A percentile compares a stretch with the other conserved stretches of the same genome.
phyloP scores from a whole-genome alignment of 2,888 invertebrate species.

The Mimas tiliae region DNA sequence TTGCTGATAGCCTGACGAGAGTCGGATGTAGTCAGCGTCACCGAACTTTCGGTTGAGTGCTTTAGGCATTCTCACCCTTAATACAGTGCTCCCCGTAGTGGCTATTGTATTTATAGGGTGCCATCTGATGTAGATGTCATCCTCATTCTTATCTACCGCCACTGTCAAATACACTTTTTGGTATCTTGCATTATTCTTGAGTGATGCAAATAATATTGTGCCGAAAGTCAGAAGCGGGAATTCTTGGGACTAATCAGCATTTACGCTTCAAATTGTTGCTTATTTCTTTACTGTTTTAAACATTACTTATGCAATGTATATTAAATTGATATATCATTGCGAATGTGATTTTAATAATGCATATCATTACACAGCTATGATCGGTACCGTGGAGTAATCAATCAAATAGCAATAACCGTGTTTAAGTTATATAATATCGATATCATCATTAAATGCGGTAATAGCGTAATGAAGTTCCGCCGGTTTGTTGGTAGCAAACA shows the following conservation, averaged over 20 bases:
- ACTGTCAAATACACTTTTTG: too few species aligned
- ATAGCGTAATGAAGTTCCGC: conserved; percentile 7
- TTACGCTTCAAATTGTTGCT: neutral
- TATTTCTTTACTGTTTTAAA: neutral
- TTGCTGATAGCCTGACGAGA: too few species aligned
- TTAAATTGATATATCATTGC: neutral
- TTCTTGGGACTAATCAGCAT: neutral
- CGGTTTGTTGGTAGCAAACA: neutral
- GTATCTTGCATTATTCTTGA: too few species aligned
- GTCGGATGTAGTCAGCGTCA: too few species aligned
- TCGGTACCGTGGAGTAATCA: neutral
- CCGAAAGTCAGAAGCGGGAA: neutral
- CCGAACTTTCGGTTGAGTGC: too few species aligned
- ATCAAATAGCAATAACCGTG: neutral
- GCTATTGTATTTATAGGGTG: too few species aligned
- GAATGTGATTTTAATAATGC: conserved; percentile 3
- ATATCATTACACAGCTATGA: conserved; percentile 10
- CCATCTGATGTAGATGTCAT: too few species aligned
- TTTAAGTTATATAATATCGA: neutral
- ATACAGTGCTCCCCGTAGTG: too few species aligned
- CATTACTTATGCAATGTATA: neutral
- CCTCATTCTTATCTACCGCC: too few species aligned
- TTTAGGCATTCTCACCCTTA: too few species aligned
- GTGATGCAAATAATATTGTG: too few species aligned
- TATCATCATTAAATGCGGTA: neutral